A percentile compares a stretch with the other conserved stretches of the same genome.
These are phyloP conservation scores for Leptoclinus maculatus DNA, from an alignment of 2,797 vertebrate genomes.

Conservation along the genomic window DNA sequence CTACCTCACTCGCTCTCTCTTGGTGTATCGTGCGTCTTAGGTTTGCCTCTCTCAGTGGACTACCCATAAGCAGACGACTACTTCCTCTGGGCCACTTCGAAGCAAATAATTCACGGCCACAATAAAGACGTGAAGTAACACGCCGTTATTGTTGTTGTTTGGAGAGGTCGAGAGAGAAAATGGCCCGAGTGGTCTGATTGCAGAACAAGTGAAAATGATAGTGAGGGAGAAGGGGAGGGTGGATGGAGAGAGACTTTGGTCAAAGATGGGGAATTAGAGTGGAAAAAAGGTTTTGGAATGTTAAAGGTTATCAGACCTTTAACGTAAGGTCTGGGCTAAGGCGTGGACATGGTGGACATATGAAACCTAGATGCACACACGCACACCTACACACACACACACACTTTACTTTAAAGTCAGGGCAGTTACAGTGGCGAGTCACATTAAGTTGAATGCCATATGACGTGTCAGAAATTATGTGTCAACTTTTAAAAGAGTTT, in stretches of 20 bases:
- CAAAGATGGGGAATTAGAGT: conserved; percentile 28
- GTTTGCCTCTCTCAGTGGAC: conserved; percentile 11
- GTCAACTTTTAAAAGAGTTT: conserved; percentile 28
- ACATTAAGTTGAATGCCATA: not conserved
- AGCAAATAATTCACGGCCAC: conserved; percentile 20
- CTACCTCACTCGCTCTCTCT: not conserved
- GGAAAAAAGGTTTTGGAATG: conserved; percentile 74
- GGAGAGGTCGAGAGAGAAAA: conserved; percentile 20
- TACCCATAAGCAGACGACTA: not conserved
- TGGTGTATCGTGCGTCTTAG: conserved; percentile 13
- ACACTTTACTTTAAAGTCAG: conserved; percentile 38
- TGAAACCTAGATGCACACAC: conserved; percentile 49
- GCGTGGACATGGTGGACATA: conserved; percentile 61
- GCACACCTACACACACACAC: conserved; percentile 8
- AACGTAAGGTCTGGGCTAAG: conserved; percentile 61
- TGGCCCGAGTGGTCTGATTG: not conserved
- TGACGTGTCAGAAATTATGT: conserved; percentile 11
- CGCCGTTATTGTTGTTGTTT: conserved; percentile 3
- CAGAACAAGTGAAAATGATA: not conserved
- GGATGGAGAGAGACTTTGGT: conserved; percentile 2
- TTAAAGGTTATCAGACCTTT: conserved; percentile 75
- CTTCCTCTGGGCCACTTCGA: not conserved
- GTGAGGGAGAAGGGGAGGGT: not conserved
- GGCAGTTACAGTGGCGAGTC: conserved; percentile 15
- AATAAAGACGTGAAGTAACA: conserved; percentile 14